Conservation (phyloP, 2,113 vertebrate genomes). For the Andinoacara biseriatus region DNA sequence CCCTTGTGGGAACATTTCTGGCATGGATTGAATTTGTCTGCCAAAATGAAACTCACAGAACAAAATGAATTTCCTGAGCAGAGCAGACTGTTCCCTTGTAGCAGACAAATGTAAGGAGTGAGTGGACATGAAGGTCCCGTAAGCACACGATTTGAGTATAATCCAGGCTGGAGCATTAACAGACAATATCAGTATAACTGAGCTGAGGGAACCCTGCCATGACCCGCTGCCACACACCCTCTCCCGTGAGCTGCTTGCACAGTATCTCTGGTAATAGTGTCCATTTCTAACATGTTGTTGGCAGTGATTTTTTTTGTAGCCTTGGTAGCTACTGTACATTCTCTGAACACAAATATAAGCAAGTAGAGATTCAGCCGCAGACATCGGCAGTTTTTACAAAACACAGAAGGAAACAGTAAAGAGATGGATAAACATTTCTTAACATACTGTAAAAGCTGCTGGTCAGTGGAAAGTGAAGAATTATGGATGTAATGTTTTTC, state of each 20-base stretch:
- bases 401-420: neutral
- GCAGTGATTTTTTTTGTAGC: neutral
- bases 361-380: neutral
- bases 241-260: neutral
- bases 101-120: slow-evolving; percentile 20
- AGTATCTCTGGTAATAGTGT: neutral
- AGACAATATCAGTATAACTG: slow-evolving; percentile 9
- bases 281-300: neutral
- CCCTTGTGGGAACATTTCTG: neutral
- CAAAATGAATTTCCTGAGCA: slow-evolving; percentile 22
- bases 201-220: slow-evolving; percentile 27
- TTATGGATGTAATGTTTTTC: neutral
- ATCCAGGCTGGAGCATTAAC: slow-evolving; percentile 14
- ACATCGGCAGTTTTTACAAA: neutral
- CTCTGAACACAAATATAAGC: neutral
- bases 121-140: slow-evolving; percentile 23
- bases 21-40: slow-evolving; percentile 3
- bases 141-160: slow-evolving; percentile 20
- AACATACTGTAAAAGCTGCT: neutral
- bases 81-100: slow-evolving; percentile 7
- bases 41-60: slow-evolving; percentile 29
- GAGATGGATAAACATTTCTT: neutral
- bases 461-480: slow-evolving; percentile 9
- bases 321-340: neutral
- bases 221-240: slow-evolving; percentile 8